Conservation (phyloP, 2,113 vertebrate species). For the Lophius piscatorius region DNA sequence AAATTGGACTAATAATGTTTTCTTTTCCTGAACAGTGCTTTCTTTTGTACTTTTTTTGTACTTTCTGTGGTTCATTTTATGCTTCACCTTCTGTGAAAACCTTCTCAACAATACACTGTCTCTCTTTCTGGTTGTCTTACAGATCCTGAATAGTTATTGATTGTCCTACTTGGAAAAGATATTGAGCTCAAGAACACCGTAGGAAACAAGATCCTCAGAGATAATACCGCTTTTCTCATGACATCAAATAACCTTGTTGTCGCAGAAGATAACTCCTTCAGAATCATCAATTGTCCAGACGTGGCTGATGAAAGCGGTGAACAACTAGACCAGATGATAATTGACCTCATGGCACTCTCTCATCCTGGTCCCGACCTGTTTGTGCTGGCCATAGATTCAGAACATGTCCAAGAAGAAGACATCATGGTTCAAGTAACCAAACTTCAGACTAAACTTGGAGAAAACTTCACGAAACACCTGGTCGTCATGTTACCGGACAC, state of each 20-base stretch:
- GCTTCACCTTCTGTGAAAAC: too few relatives aligned
- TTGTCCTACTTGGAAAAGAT: slow-evolving; percentile 24
- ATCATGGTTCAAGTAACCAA: not conserved
- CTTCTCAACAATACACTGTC: too few relatives aligned
- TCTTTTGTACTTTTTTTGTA: too few relatives aligned
- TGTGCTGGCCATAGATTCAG: slow-evolving; percentile 24
- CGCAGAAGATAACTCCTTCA: not conserved
- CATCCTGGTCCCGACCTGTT: slow-evolving; percentile 8
- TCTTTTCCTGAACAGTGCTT: too few relatives aligned
- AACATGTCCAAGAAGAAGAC: not conserved
- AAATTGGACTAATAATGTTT: too few relatives aligned
- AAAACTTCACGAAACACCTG: not conserved
- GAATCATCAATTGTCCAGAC: slow-evolving; percentile 6
- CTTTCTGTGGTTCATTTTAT: too few relatives aligned
- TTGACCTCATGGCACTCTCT: slow-evolving; percentile 37
- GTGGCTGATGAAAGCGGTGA: slow-evolving; percentile 7
- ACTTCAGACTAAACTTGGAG: slow-evolving; percentile 24
- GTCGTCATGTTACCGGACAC: not conserved
- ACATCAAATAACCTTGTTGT: rapidly evolving
- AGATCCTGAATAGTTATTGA: not conserved
- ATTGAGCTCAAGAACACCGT: not conserved
- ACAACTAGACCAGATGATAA: slow-evolving; percentile 12
- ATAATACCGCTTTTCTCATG: rapidly evolving
- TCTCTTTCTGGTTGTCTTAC: too few relatives aligned
- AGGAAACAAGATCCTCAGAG: not conserved